Evolutionary conservation across 2,113 vertebrate genomes (phyloP).

Genomic region (Bombycilla garrulus): DNA sequence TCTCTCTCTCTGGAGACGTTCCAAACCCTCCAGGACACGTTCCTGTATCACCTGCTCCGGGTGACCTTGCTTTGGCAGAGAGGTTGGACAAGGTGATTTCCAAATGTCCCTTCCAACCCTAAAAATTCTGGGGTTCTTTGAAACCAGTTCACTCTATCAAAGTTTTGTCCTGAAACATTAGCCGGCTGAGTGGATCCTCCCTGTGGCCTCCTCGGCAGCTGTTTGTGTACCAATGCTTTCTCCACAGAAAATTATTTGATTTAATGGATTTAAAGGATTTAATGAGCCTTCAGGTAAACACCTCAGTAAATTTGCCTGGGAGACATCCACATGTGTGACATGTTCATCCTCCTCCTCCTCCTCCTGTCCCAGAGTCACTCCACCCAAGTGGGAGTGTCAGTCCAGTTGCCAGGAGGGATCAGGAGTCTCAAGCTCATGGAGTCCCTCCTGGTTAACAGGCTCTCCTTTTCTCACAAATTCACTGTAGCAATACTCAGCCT

Average conservation of each 20-base stretch:
- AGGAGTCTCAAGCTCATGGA: background rate
- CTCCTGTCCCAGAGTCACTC: background rate
- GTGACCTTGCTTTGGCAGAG: background rate
- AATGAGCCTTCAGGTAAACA: background rate
- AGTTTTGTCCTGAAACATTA: background rate
- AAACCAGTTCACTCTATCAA: background rate
- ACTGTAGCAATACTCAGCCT: background rate
- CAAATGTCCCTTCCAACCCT: background rate
- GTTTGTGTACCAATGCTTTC: background rate
- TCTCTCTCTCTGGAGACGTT: background rate
- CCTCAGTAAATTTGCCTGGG: background rate
- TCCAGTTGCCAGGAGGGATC: background rate
- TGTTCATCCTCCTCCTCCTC: background rate
- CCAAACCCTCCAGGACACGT: background rate
- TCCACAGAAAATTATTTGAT: background rate
- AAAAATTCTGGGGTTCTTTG: background rate
- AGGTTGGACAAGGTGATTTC: background rate
- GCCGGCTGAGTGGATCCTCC: background rate
- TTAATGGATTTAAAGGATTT: no score
- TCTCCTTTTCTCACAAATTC: background rate
- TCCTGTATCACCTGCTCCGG: background rate
- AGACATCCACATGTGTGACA: rapidly evolving
- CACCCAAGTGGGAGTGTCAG: rapidly evolving
- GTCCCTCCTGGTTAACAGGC: background rate
- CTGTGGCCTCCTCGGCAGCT: background rate